Evolutionary conservation across 2,797 vertebrate species (phyloP).

Genomic region (Pempheris klunzingeri): DNA sequence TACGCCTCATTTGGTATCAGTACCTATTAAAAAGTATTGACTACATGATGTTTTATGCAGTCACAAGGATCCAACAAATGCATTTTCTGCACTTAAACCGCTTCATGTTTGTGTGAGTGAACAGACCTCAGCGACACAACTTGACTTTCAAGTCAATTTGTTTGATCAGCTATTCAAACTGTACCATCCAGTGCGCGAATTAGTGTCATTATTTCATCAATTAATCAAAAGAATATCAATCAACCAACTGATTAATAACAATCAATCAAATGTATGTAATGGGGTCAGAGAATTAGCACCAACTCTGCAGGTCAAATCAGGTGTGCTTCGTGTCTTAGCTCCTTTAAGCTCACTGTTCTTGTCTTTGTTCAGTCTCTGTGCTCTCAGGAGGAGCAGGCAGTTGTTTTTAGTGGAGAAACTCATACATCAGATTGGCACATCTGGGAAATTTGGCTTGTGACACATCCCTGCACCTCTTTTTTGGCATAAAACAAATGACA

Average conservation of each 20-base stretch:
- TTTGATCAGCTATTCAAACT: not conserved
- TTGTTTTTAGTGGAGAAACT: not conserved
- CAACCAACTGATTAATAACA: too few relatives aligned
- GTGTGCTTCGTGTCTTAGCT: not conserved
- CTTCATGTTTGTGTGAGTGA: conserved; percentile 14
- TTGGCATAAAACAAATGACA: too few relatives aligned
- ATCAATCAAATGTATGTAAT: too few relatives aligned
- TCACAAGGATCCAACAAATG: conserved; percentile 29
- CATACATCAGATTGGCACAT: too few relatives aligned
- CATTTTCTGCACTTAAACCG: conserved; percentile 38
- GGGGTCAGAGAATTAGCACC: too few relatives aligned
- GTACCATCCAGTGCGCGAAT: not conserved
- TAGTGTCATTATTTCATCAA: not conserved
- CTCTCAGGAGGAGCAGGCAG: not conserved
- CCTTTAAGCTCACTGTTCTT: not conserved
- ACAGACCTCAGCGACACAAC: conserved; percentile 4
- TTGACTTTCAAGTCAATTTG: not conserved
- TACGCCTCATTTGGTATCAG: conserved; percentile 43
- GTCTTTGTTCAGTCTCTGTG: not conserved
- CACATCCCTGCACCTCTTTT: too few relatives aligned
- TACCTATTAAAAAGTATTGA: conserved; percentile 58
- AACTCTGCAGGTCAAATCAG: not conserved
- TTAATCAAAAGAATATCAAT: not conserved
- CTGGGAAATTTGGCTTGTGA: too few relatives aligned
- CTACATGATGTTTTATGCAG: conserved; percentile 48